These are phyloP conservation scores for Brachionus rubens DNA, from an alignment of 1,140 invertebrate species.

Conservation along the genomic window DNA sequence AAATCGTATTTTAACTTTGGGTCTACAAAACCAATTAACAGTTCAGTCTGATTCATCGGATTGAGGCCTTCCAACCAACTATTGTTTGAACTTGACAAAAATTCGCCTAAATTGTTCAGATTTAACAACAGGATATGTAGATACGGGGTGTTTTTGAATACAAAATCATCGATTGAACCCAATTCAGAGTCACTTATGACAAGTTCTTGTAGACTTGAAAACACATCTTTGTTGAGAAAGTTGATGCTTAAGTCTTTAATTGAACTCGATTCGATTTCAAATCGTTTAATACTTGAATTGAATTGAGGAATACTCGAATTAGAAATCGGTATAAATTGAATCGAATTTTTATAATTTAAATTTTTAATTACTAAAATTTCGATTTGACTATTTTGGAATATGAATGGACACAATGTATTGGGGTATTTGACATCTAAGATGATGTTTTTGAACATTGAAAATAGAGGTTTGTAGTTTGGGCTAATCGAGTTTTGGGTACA, in stretches of 20 bases:
- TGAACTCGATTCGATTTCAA: background rate
- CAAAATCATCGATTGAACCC: background rate
- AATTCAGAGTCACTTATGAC: background rate
- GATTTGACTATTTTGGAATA: background rate
- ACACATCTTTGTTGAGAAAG: background rate
- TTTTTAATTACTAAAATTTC: background rate
- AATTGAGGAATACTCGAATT: background rate
- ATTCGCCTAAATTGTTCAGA: background rate
- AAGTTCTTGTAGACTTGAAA: background rate
- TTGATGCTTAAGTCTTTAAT: background rate
- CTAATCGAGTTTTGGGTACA: background rate
- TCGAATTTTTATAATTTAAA: background rate
- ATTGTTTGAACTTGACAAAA: background rate
- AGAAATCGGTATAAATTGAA: background rate
- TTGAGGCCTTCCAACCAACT: background rate
- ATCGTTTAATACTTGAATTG: background rate
- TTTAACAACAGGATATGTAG: background rate
- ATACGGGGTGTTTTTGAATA: background rate
- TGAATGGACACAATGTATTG: background rate
- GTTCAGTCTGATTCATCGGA: background rate
- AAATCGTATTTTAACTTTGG: background rate
- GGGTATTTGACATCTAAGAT: background rate
- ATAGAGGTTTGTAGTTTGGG: background rate
- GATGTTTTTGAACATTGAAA: background rate
- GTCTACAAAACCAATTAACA: background rate